Evolutionary conservation across 2,888 invertebrate genomes (phyloP), one percentile per base, ranked within the genome.

Genomic region (Macropis europaea): DNA sequence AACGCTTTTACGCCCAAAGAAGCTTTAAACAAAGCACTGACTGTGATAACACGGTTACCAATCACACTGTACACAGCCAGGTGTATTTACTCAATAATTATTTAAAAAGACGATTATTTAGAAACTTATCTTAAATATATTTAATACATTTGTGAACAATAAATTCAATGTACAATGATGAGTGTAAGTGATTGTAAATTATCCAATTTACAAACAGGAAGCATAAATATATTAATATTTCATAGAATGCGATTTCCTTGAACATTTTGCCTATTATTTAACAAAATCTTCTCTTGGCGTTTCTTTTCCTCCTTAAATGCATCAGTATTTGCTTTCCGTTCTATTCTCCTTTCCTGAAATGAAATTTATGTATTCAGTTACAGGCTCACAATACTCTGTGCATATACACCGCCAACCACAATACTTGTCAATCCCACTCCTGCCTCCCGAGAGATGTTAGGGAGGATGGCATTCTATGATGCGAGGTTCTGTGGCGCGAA

Each of bases 231-330:
- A 42, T 50, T 24, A 34, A 56, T n/a, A 42, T 36, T 42, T 84
- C 89, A 94, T 75, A 93, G 87, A 89, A 95, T 94, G 87, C 91
- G 92, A 84, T 94, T 94, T 54, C 95, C 95, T 86, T 95, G 95
- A 71, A 95, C 90, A 87, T 95, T 95, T 84, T 93, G 93, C 86
- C 91, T 94, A 83, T 95, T 95, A 88, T 97, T 96, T 73, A 95
- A 89, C 84, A 93, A 90, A 48, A 96, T 94, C 88, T 96, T 95
- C 85, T 94, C 94, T 86, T 96, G 95, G 2, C 94, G 91, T 84
- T 95, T 95, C 90, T 95, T 95, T 85, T 97, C 97, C 81, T 96
- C 95, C 86, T 95, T 97, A 87, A 97, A 97, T 0, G 96, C 96
- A 32, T 93, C 91, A 9, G 92, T 92, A 86, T 97, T 97, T 0